Evolutionary conservation across 2,113 vertebrate genomes (phyloP).

Genomic region (Ailuropoda melanoleuca): DNA sequence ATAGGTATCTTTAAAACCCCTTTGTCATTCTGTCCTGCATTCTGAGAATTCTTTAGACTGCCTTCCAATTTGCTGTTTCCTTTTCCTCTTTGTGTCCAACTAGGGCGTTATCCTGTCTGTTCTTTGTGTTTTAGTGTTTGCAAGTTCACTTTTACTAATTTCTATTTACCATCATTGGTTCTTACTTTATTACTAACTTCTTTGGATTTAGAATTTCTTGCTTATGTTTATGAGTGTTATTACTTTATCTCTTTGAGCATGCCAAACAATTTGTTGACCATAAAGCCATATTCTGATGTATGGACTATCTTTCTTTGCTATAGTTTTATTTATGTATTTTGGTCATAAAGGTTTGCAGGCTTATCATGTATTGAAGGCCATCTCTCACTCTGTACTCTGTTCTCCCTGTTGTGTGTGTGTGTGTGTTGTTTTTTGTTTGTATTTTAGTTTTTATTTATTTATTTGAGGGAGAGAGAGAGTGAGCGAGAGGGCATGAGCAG

Average conservation of each 20-base stretch:
- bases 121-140: neutral
- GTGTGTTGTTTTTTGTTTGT: no score
- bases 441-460: no score
- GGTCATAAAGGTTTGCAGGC: neutral
- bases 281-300: neutral
- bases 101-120: neutral
- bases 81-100: neutral
- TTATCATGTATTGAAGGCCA: neutral
- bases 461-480: no score
- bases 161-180: neutral
- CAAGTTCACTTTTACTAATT: neutral
- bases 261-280: neutral
- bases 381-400: neutral
- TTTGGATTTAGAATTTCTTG: constrained; percentile 13
- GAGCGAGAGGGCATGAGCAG: no score
- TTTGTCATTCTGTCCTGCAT: neutral
- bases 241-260: neutral
- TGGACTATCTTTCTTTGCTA: neutral
- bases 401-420: neutral
- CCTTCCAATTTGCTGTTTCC: neutral
- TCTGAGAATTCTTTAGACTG: neutral
- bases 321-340: neutral
- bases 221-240: neutral
- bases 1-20: neutral
- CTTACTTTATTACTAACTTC: neutral